phyloP scores from a whole-genome alignment of 23 tunicate species.

The Diplosoma virens region DNA sequence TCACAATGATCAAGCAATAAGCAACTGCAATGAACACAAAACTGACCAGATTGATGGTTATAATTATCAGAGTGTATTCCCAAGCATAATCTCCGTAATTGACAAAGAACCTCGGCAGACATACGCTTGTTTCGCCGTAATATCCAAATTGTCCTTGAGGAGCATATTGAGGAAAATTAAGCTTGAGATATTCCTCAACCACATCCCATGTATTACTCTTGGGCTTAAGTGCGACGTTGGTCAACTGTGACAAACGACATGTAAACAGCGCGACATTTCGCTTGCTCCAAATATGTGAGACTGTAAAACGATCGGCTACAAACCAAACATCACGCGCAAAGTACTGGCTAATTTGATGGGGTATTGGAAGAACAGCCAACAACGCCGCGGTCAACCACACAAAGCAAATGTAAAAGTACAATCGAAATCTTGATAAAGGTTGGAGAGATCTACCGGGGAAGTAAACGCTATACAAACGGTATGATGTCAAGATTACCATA shows the following conservation, averaged over 20 bases:
- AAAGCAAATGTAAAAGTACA: neutral
- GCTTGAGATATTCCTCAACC: neutral
- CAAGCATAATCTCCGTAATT: conserved; percentile 21
- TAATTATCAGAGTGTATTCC: conserved; percentile 25
- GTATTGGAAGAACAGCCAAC: conserved; percentile 14
- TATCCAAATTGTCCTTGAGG: conserved; percentile 37
- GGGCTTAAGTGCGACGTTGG: neutral
- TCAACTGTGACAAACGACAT: neutral
- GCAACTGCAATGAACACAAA: conserved; percentile 32
- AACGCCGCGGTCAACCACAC: conserved; percentile 8
- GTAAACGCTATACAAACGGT: neutral
- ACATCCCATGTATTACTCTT: neutral
- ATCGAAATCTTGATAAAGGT: neutral
- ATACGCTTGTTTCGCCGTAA: conserved; percentile 56
- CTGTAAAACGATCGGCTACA: neutral
- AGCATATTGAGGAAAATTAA: neutral
- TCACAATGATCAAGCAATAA: conserved; percentile 9
- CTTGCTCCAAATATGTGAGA: neutral
- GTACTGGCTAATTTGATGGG: neutral
- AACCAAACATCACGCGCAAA: conserved; percentile 18
- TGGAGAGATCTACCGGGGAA: neutral
- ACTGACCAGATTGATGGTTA: conserved; percentile 28
- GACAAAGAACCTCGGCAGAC: conserved; percentile 41
- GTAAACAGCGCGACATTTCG: neutral
- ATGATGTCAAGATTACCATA: conserved; percentile 10